Percentiles rank a stretch among this genome's conserved stretches.
phyloP scores from a whole-genome alignment of 64 coral and sea anemone species.

The Anthopleura sola region DNA sequence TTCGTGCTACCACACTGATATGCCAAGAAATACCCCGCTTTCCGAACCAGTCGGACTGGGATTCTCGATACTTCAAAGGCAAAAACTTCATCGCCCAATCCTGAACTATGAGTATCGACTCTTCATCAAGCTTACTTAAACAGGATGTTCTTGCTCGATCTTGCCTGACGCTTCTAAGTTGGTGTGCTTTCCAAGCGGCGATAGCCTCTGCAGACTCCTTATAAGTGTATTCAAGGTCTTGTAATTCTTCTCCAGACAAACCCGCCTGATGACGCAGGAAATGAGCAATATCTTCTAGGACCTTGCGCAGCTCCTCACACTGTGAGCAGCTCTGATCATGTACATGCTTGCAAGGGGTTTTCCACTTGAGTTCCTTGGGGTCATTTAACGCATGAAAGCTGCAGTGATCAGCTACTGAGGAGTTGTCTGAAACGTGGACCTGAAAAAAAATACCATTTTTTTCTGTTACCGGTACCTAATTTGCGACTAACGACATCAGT shows the following conservation, averaged over 20 bases:
- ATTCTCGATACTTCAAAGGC: not conserved
- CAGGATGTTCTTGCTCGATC: slow-evolving; percentile 8
- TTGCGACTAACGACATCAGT: no score
- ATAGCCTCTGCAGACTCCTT: not conserved
- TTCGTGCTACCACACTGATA: not conserved
- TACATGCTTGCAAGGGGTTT: no score
- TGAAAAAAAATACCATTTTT: no score
- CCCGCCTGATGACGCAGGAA: not conserved
- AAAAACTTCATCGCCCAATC: slow-evolving; percentile 36
- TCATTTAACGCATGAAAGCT: no score
- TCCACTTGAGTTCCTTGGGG: no score
- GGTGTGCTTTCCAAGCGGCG: slow-evolving; percentile 22
- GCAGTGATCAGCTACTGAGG: slow-evolving; percentile 32
- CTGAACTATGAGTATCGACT: not conserved
- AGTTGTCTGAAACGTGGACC: not conserved
- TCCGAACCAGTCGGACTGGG: not conserved
- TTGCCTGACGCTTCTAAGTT: slow-evolving; percentile 30
- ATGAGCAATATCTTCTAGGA: no score
- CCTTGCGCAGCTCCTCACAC: no score
- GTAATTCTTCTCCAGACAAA: not conserved
- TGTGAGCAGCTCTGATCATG: no score
- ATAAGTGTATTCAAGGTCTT: not conserved
- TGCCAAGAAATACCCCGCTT: slow-evolving; percentile 10
- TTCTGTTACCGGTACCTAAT: no score
- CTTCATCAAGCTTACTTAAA: not conserved